phyloP scores from a whole-genome alignment of 2,113 vertebrate genomes.

The Nansenia antarctica region DNA sequence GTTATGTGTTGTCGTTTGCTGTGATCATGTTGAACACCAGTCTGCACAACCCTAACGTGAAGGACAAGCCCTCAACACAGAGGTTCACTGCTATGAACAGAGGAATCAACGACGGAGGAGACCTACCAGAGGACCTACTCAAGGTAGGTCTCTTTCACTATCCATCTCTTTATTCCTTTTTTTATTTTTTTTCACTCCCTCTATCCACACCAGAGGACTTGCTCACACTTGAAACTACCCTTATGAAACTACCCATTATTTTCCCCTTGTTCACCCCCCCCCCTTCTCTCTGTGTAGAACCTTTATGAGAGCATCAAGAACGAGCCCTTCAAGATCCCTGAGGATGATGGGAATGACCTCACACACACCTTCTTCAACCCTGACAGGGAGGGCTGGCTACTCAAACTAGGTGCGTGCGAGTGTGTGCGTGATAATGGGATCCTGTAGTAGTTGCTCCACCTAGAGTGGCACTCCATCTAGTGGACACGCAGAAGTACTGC shows the following conservation, averaged over 20 bases:
- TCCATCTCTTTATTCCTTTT: too few relatives aligned
- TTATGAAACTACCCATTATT: too few relatives aligned
- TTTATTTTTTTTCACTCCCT: neutral
- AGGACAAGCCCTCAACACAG: conserved; percentile 92
- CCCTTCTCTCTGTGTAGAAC: conserved; percentile 76
- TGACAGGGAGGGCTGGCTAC: conserved; percentile 94
- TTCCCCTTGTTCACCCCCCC: too few relatives aligned
- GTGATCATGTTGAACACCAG: conserved; percentile 99
- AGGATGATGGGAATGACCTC: conserved; percentile 96
- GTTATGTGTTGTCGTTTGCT: conserved; percentile 95
- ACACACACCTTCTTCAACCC: conserved; percentile 99
- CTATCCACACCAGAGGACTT: neutral
- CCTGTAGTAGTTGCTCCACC: neutral
- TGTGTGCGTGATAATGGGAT: too few relatives aligned
- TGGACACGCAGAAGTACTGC: neutral
- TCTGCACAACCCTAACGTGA: conserved; percentile 97
- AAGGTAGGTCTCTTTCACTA: conserved; percentile 79
- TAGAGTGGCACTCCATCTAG: conserved; percentile 2
- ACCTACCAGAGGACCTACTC: conserved; percentile 92
- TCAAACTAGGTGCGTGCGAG: conserved; percentile 87
- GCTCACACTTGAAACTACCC: neutral
- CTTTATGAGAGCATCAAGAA: conserved; percentile 98
- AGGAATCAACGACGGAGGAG: conserved; percentile 95
- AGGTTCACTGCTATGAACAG: conserved; percentile 94
- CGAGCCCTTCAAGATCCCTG: conserved; percentile 96